Evolutionary conservation across 2,888 invertebrate genomes (phyloP), one percentile per base, ranked within the genome.

Genomic region (Mythimna impura): DNA sequence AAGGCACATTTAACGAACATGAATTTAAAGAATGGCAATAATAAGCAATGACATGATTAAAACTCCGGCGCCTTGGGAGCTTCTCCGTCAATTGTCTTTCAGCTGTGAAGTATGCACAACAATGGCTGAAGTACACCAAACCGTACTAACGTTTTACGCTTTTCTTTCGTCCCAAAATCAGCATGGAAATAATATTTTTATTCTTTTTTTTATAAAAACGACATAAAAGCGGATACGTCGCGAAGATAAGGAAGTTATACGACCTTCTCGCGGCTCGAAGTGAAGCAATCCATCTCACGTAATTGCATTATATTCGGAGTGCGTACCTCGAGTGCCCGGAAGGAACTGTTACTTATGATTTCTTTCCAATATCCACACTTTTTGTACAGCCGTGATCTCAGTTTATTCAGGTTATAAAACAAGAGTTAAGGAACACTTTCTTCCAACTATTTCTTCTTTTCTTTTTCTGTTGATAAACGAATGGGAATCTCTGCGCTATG

Each of bases 301-400:
- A 93, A 93, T 93, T 93, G 92, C 93, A 92, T 93, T 93, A 93
- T 92, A 91, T 93, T 92, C 91, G 86, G 81, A 89, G 89, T 92
- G 90, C 90, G 89, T 90, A 88, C 84, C 86, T 87, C 87, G 86
- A 89, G 87, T 86, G 87, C 86, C 88, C 86, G 84, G 85, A 86
- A 89, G 86, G 88, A 86, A 87, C 85, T 85, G 87, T 87, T 87
- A 89, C 88, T 88, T 89, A 89, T 88, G 88, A 88, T 89, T 88
- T 87, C 86, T 89, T 88, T 86, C 89, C 87, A 88, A 90, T 90
- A 89, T 86, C 87, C 83, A 86, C 84, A 87, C 85, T 89, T 86
- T 88, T 86, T 83, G 81, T 80, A 72, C 72, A 71, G 52, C 60
- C 63, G 72, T 78, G 66, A 77, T 82, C 78, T 84, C 74, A 84